Base-by-base conservation (phyloP, 2,113 vertebrate species). In the Callipepla squamata region DNA sequence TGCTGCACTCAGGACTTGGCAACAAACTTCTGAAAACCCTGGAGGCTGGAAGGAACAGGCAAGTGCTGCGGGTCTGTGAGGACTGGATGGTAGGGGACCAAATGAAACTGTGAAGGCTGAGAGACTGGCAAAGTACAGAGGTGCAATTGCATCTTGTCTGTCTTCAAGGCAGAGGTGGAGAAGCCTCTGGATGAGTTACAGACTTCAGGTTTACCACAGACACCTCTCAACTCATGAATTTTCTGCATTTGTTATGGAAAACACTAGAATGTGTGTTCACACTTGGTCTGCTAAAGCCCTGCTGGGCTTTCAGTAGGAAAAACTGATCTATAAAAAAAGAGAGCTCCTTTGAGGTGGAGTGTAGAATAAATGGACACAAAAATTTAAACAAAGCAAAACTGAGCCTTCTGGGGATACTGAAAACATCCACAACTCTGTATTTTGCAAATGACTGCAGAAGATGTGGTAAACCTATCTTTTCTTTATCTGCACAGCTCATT, bases 321-420 rank as follows among this genome's bases (percentile, higher is more conserved):
- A 95, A 17, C 26, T 69, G n/a, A 89, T 83, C 81, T 79, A 87
- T 77, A 87, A 90, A 90, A 90, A 68, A 82, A 67, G 22, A 94
- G 13, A 91, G 34, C 16, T 95, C 78, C 59, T 91, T 83, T 72
- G 75, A 90, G 58, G 30, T 48, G 36, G 36, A 68, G 22, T 28
- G 47, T 1, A 63, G 70, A 87, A 94, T 14, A 68, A 85, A 85
- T 42, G 76, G 16, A 26, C 23, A 76, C 85, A 81, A 80, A 86
- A 84, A 6, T 48, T 44, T 59, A 67, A 83, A 80, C 26, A 59
- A 73, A 92, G 34, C 32, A 66, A 83, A 95, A 20, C 32, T 17
- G 34, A 92, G n/a, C 8, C 34, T 85, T 93, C 63, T 80, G 67
- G 23, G 32, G n/a, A 21, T 79, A 22, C 2, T 79, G 72, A 80